Percentiles rank a stretch among this genome's conserved stretches.
These are phyloP conservation scores for Petrolisthes cinctipes DNA, from an alignment of 2,888 invertebrate genomes.

Conservation along the genomic window DNA sequence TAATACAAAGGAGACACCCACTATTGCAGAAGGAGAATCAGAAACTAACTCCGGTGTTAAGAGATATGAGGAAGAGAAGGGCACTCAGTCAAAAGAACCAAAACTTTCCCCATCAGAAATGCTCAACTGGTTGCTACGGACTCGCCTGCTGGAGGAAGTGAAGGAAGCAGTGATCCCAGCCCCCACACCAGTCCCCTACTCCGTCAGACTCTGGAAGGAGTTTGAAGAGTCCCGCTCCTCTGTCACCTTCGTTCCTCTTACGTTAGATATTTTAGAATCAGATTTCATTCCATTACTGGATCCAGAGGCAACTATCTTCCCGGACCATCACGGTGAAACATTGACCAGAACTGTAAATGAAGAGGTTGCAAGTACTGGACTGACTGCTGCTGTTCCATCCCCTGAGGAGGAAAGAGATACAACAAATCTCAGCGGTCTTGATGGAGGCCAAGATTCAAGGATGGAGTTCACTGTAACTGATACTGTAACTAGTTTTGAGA, in stretches of 20 bases:
- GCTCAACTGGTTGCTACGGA: slow-evolving; percentile 35
- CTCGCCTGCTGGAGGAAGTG: slow-evolving; percentile 36
- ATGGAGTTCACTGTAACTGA: no score
- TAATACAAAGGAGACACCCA: no score
- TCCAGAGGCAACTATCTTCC: neutral
- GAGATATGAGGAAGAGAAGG: no score
- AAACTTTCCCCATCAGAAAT: neutral
- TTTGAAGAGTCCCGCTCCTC: neutral
- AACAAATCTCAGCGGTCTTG: no score
- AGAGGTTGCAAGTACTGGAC: neutral
- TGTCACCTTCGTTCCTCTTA: slow-evolving; percentile 31
- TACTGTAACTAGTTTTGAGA: no score
- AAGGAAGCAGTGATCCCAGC: slow-evolving; percentile 42
- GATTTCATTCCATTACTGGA: slow-evolving; percentile 37
- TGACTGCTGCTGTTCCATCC: neutral
- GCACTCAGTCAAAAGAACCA: no score
- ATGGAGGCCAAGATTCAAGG: no score
- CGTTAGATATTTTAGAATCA: slow-evolving; percentile 43
- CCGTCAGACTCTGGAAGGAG: slow-evolving; percentile 20
- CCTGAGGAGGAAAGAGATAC: neutral
- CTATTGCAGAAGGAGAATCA: no score
- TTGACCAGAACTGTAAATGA: neutral
- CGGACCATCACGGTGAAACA: neutral
- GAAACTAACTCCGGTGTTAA: no score
- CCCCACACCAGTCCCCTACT: slow-evolving; percentile 43